phyloP scores from a whole-genome alignment of 2,113 vertebrate genomes.

The Oostethus manadensis region DNA sequence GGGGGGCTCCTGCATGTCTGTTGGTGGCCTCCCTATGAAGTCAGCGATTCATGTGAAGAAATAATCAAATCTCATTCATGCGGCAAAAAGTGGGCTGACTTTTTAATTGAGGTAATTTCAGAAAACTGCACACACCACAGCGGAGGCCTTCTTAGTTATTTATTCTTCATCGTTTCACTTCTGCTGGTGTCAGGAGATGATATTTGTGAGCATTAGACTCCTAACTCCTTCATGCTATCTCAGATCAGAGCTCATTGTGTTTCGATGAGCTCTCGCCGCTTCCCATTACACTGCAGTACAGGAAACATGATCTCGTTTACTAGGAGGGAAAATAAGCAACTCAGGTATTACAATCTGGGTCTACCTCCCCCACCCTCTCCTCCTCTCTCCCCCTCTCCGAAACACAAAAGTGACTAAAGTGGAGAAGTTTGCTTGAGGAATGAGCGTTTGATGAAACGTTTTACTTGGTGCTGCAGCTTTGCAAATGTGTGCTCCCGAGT shows the following conservation, averaged over 20 bases:
- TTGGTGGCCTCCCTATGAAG: neutral
- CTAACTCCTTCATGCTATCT: conserved; percentile 17
- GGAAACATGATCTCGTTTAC: conserved; percentile 22
- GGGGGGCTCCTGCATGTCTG: neutral
- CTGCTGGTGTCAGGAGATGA: conserved; percentile 13
- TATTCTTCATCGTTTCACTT: conserved; percentile 11
- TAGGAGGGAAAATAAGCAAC: conserved; percentile 24
- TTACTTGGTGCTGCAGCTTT: conserved; percentile 44
- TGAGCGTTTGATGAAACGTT: conserved; percentile 45
- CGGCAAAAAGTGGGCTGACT: neutral
- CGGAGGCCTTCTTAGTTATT: conserved; percentile 4
- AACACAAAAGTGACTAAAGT: conserved; percentile 35
- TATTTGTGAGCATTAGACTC: conserved; percentile 9
- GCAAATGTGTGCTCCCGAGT: conserved; percentile 43
- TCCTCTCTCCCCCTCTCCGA: conserved; percentile 18
- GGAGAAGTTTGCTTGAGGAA: conserved; percentile 57
- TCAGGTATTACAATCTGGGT: conserved; percentile 15
- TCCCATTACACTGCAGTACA: conserved; percentile 21
- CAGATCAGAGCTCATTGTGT: conserved; percentile 13
- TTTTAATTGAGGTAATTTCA: conserved; percentile 7
- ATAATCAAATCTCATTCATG: conserved; percentile 11
- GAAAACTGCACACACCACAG: neutral
- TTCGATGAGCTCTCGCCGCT: conserved; percentile 30
- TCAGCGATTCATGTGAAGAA: conserved; percentile 1
- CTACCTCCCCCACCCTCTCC: neutral